These are phyloP conservation scores for Dryadula phaetusa DNA, from an alignment of 2,888 invertebrate species.

Conservation along the genomic window DNA sequence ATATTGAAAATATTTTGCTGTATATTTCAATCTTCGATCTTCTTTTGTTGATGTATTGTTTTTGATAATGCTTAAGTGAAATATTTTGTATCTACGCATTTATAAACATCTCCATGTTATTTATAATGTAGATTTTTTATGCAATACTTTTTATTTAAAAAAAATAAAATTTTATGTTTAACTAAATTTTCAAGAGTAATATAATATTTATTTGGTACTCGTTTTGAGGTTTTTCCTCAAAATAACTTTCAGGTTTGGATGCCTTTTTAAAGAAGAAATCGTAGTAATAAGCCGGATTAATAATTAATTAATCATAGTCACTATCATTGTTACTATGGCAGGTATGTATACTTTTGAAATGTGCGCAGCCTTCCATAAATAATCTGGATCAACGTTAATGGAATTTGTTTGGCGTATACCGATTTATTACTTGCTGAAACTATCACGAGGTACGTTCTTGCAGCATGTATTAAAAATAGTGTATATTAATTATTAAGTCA, in stretches of 20 bases:
- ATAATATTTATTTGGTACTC: too few relatives aligned
- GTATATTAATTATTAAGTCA: not conserved
- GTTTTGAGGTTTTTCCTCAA: too few relatives aligned
- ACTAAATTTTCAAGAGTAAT: too few relatives aligned
- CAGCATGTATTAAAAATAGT: not conserved
- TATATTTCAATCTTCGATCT: not conserved
- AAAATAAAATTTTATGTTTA: not conserved
- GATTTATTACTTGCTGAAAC: conserved; percentile 21
- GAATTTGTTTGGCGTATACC: conserved; percentile 27
- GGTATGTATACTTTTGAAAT: not conserved
- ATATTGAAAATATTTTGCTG: conserved; percentile 3
- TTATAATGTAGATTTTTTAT: not conserved
- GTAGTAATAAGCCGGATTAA: not conserved
- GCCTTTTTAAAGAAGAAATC: too few relatives aligned
- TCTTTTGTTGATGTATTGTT: not conserved
- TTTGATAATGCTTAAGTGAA: not conserved
- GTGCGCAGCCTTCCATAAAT: not conserved
- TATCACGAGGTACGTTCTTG: not conserved
- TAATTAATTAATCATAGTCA: not conserved
- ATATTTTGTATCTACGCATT: too few relatives aligned
- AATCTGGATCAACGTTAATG: conserved; percentile 31
- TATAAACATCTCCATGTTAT: too few relatives aligned
- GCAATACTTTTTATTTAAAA: not conserved
- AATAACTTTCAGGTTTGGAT: not conserved
- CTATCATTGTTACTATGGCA: not conserved